A percentile compares a stretch with the other conserved stretches of the same genome.
These are phyloP conservation scores for Paedocypris sp. DNA, from an alignment of 2,113 vertebrate genomes.

Conservation along the genomic window DNA sequence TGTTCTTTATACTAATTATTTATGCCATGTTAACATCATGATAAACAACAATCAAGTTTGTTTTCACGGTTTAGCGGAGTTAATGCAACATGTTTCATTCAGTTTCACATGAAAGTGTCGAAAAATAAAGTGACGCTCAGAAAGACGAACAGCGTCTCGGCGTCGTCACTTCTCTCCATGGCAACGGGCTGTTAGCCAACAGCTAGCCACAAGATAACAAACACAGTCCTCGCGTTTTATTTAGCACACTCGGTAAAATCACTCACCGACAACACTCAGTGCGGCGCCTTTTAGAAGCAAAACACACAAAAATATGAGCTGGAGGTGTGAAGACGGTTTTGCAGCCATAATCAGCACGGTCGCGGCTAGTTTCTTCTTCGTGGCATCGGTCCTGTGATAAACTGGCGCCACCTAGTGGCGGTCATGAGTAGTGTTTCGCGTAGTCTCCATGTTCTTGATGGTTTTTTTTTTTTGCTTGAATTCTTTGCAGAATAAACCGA, in stretches of 20 bases:
- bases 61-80: no score
- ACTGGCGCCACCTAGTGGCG: not conserved
- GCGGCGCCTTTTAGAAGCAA: slow-evolving; percentile 19
- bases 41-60: no score
- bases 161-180: slow-evolving; percentile 17
- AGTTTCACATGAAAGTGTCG: no score
- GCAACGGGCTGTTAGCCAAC: slow-evolving; percentile 8
- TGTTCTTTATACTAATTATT: no score
- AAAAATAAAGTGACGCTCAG: no score
- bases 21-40: no score
- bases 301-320: slow-evolving; percentile 11
- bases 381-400: not conserved
- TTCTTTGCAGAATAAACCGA: not conserved
- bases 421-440: not conserved
- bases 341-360: not conserved
- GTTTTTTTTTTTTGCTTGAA: not conserved
- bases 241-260: not conserved
- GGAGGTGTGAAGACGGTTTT: not conserved
- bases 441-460: not conserved
- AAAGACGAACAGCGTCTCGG: no score
- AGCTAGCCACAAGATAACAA: not conserved
- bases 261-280: slow-evolving; percentile 49
- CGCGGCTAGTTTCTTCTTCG: not conserved
- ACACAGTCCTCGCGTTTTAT: no score
- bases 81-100: no score